Percentiles rank a stretch among this genome's conserved stretches.
phyloP scores from a whole-genome alignment of 2,888 invertebrate species.

The Apomyelois bistriatella region DNA sequence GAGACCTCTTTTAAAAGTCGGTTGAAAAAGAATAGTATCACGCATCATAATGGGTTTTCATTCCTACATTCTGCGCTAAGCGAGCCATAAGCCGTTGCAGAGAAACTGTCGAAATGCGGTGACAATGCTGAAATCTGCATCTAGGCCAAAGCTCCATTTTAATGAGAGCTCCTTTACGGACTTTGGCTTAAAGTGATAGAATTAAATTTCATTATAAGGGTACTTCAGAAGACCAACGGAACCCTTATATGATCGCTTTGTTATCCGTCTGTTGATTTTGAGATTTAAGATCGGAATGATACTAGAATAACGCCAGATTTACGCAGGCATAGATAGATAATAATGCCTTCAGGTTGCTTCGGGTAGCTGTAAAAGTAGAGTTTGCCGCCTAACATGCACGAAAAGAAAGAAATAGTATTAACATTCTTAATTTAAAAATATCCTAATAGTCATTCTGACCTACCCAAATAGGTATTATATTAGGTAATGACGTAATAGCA shows the following conservation, averaged over 20 bases:
- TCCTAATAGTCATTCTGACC: neutral
- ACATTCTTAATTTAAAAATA: too few species aligned
- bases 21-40: neutral
- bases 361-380: too few species aligned
- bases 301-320: too few species aligned
- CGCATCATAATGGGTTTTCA: neutral
- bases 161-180: neutral
- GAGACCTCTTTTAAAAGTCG: neutral
- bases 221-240: too few species aligned
- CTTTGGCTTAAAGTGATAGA: neutral
- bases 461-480: neutral
- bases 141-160: slow-evolving; percentile 8
- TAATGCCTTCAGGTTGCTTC: too few species aligned
- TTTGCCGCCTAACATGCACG: too few species aligned
- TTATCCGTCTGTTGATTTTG: too few species aligned
- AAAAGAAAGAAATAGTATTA: too few species aligned
- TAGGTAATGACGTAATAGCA: neutral
- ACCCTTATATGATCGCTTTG: too few species aligned
- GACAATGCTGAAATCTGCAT: slow-evolving; percentile 2
- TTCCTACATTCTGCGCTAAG: neutral
- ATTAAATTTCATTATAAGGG: neutral
- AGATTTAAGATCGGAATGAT: too few species aligned
- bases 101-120: neutral
- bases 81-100: neutral
- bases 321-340: too few species aligned